phyloP scores from a whole-genome alignment of 35 echinoderm and acorn worm species.

The Apostichopus californicus region DNA sequence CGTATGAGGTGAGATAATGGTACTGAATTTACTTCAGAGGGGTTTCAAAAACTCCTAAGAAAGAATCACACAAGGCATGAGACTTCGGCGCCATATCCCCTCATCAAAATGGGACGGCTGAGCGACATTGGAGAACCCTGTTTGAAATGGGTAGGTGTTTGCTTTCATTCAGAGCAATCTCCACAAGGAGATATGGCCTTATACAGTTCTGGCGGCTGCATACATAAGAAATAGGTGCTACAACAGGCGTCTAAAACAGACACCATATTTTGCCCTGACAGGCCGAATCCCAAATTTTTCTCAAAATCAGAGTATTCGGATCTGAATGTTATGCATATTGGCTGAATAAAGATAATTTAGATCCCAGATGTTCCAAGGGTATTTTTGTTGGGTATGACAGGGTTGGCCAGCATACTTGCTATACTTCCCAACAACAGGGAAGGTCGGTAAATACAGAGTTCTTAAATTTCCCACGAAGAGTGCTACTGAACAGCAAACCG shows the following conservation, averaged over 20 bases:
- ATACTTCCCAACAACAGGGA: not conserved
- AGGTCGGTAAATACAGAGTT: slow-evolving; percentile 49
- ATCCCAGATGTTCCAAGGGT: slow-evolving; percentile 28
- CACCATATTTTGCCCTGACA: not conserved
- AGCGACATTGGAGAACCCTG: slow-evolving; percentile 54
- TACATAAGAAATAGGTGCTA: slow-evolving; percentile 44
- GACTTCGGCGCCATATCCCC: slow-evolving; percentile 53
- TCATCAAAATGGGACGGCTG: slow-evolving; percentile 67
- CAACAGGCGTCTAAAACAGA: slow-evolving; percentile 19
- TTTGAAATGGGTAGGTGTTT: slow-evolving; percentile 67
- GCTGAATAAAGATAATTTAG: slow-evolving; percentile 41
- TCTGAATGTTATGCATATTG: slow-evolving; percentile 29
- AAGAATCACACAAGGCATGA: slow-evolving; percentile 58
- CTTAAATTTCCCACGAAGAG: slow-evolving; percentile 8
- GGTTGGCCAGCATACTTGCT: not conserved
- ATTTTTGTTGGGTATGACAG: slow-evolving; percentile 44
- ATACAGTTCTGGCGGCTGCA: slow-evolving; percentile 29
- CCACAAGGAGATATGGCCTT: slow-evolving; percentile 42
- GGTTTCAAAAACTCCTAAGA: slow-evolving; percentile 27
- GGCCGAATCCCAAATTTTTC: slow-evolving; percentile 28
- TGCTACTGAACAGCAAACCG: not conserved
- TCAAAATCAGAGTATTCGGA: slow-evolving; percentile 45
- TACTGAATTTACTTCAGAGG: slow-evolving; percentile 30
- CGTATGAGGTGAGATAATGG: slow-evolving; percentile 65
- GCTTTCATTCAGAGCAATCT: slow-evolving; percentile 32